phyloP scores from a whole-genome alignment of 2,797 vertebrate genomes.

The Myripristis jacobus region DNA sequence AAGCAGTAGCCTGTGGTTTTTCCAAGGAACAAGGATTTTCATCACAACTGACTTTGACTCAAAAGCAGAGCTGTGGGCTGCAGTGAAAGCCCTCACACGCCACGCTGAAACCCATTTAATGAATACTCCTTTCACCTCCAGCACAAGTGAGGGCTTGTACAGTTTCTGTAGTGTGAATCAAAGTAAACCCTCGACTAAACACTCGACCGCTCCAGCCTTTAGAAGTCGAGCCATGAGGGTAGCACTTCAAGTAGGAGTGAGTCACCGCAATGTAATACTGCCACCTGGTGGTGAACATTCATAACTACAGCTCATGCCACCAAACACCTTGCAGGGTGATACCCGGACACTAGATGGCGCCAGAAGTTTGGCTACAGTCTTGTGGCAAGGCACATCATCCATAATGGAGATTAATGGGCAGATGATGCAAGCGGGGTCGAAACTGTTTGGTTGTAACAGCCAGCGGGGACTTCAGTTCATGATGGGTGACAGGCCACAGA shows the following conservation, averaged over 20 bases:
- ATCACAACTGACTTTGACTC: background rate
- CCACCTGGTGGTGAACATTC: conserved; percentile 9
- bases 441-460: conserved; percentile 23
- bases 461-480: conserved; percentile 20
- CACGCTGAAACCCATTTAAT: conserved; percentile 48
- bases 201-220: no score
- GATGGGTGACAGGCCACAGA: conserved; percentile 18
- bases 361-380: conserved; percentile 13
- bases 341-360: conserved; percentile 46
- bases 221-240: background rate
- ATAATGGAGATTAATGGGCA: conserved; percentile 13
- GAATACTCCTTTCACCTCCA: conserved; percentile 9
- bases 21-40: background rate
- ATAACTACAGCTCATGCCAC: background rate
- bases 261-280: conserved; percentile 29
- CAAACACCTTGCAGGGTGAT: accelerated
- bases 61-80: conserved; percentile 17
- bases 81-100: conserved; percentile 16
- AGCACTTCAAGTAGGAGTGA: background rate
- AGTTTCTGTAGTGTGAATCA: conserved; percentile 44
- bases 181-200: conserved; percentile 12
- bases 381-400: background rate
- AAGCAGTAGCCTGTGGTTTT: conserved; percentile 6
- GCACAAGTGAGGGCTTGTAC: conserved; percentile 59
- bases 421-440: conserved; percentile 49